Evolutionary conservation across 2,113 vertebrate genomes (phyloP), one percentile per base, ranked within the genome.

Genomic region (Propithecus coquereli): DNA sequence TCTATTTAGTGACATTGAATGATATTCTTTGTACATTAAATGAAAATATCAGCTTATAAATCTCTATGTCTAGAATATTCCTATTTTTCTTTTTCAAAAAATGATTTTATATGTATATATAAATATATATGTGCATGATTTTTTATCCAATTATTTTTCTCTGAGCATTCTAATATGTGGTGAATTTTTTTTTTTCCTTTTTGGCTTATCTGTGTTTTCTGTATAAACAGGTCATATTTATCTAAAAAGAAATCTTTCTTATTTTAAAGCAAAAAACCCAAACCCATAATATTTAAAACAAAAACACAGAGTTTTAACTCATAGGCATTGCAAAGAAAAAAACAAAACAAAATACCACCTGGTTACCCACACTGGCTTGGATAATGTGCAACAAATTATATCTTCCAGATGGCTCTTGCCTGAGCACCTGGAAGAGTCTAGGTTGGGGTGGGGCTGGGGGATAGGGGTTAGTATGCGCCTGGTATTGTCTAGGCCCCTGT

Each of bases 301-400:
- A 80, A 97, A 92, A 40, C 85, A 82, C 22, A 80, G 70, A 82
- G 17, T 89, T 90, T 95, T 88, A 91, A 89, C 57, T 90, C 77
- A 82, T 45, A 82, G 43, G 63, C 16, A 84, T 68, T 40, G 54
- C 65, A 80, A 92, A 90, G 82, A 30, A n/a, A 82, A 74, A 70
- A 76, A 54, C 1, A 88, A 50, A 94, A 87, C 74, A 73, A 93
- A 94, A 65, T 47, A 32, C 43, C 87, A 73, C n/a, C 71, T 80
- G 84, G 13, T 45, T 61, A 18, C 20, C 68, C 76, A 76, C 43
- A 30, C 45, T 34, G 34, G 30, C 81, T 92, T 71, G 43, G 57
- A 47, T 52, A 65, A 30, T 6, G 23, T 17, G 45, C 17, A 1
- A 57, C 43, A 57, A 52, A 65, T 14, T 2, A 0, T 61, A 0